Percentiles rank a stretch among this genome's conserved stretches.
Conservation (phyloP, 1,140 invertebrate species). For the Rhopalosiphum maidis region DNA sequence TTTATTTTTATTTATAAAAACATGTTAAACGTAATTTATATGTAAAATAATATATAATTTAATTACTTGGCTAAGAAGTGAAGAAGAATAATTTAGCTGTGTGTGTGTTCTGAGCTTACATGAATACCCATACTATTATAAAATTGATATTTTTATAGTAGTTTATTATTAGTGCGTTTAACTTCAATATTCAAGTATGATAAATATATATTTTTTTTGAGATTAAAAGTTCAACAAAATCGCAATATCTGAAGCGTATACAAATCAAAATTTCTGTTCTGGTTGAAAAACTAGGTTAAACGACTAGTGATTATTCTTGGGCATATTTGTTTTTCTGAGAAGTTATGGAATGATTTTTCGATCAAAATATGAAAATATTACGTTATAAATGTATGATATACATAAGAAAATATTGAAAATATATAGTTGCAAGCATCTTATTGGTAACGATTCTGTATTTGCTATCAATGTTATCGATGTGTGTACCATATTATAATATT, state of each 20-base stretch:
- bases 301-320: not conserved
- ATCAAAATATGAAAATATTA: not conserved
- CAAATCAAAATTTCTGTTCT: slow-evolving; percentile 8
- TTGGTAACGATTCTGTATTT: not conserved
- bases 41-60: not conserved
- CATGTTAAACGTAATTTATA: not conserved
- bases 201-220: not conserved
- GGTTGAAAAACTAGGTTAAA: slow-evolving; percentile 35
- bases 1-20: not conserved
- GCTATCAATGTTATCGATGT: not conserved
- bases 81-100: not conserved
- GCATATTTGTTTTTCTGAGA: not conserved
- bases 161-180: not conserved
- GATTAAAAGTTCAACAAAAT: slow-evolving; percentile 16
- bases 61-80: not conserved
- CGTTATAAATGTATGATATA: not conserved
- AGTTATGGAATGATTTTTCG: not conserved
- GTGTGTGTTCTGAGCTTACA: not conserved
- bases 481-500: not conserved
- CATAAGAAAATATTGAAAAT: not conserved
- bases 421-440: not conserved
- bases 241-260: not conserved
- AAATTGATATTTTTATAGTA: not conserved
- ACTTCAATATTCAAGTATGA: not conserved
- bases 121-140: not conserved